phyloP scores from a whole-genome alignment of 2,113 vertebrate genomes.

The Oreochromis tanganicae region DNA sequence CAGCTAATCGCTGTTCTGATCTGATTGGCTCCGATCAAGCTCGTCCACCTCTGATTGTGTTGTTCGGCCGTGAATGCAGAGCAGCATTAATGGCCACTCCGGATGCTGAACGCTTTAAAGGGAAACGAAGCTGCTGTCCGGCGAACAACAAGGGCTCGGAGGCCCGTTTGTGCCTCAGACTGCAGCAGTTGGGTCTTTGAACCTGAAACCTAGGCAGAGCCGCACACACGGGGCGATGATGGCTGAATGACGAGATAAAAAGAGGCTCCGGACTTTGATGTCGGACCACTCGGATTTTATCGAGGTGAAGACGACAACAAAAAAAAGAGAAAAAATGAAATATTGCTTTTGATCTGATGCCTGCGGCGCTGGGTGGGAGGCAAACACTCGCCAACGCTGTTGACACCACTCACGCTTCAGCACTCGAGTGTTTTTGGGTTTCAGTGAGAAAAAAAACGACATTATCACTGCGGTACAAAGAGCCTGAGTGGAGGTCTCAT shows the following conservation, averaged over 20 bases:
- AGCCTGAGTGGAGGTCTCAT: background rate
- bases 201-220: background rate
- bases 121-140: background rate
- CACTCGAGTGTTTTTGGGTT: background rate
- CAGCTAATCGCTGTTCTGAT: background rate
- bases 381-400: background rate
- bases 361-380: background rate
- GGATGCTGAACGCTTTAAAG: background rate
- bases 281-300: background rate
- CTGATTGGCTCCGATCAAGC: background rate
- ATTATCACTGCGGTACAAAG: background rate
- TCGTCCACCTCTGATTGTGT: background rate
- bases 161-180: background rate
- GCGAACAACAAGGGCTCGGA: background rate
- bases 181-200: background rate
- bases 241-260: background rate
- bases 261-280: background rate
- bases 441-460: fast-evolving
- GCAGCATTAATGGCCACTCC: background rate
- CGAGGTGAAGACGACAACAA: background rate
- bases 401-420: background rate
- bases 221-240: background rate
- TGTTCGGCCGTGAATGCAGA: background rate
- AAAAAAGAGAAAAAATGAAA: background rate
- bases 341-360: background rate